Evolutionary conservation across 2,888 invertebrate species (phyloP).

Genomic region (Pycnomerus fuliginosus): DNA sequence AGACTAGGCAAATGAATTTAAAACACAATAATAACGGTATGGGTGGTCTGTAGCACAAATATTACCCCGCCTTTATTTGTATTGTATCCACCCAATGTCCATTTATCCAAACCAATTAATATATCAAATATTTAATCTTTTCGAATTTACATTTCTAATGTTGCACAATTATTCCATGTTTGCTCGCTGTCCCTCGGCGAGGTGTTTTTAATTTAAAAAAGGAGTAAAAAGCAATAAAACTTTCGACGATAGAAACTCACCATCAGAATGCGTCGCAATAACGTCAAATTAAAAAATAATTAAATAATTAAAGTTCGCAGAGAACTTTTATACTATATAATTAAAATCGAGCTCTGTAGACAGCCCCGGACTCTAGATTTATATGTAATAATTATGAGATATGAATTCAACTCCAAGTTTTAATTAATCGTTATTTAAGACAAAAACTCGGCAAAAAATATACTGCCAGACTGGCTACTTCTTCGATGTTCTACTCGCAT

Average conservation of each 20-base stretch:
- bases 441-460: background rate
- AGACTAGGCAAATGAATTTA: conserved; percentile 26
- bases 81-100: conserved; percentile 43
- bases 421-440: conserved; percentile 44
- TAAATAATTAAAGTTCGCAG: conserved; percentile 45
- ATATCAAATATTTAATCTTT: conserved; percentile 43
- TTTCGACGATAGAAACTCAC: conserved; percentile 33
- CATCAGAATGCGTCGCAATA: conserved; percentile 38
- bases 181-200: conserved; percentile 18
- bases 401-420: conserved; percentile 41
- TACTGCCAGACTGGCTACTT: too few species aligned
- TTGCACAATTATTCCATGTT: conserved; percentile 18
- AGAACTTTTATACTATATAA: conserved; percentile 46
- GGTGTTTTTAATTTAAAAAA: conserved; percentile 38
- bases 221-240: conserved; percentile 35
- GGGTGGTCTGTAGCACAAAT: conserved; percentile 45
- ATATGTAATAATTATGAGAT: conserved; percentile 48
- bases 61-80: conserved; percentile 46
- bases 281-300: conserved; percentile 45
- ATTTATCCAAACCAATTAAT: conserved; percentile 43
- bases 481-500: too few species aligned
- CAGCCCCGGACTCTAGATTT: conserved; percentile 39
- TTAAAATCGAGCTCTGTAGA: conserved; percentile 43
- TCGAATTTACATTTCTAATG: conserved; percentile 30
- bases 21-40: conserved; percentile 37